Evolutionary conservation across 2,888 invertebrate species (phyloP).

Genomic region (Drosophila subsilvestris): DNA sequence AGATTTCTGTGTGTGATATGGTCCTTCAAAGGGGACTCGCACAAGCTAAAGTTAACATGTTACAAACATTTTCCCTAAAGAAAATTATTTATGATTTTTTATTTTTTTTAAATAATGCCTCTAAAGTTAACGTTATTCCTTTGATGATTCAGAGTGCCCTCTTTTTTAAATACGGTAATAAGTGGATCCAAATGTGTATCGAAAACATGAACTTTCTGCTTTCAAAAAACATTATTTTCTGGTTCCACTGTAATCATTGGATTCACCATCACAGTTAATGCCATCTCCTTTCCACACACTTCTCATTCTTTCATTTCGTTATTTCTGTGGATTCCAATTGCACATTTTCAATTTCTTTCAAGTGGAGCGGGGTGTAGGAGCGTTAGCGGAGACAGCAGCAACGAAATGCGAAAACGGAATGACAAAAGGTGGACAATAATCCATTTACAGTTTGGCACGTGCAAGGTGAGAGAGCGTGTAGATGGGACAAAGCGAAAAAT

Average conservation of each 20-base stretch:
- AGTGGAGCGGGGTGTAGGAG: background rate
- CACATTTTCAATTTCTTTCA: slow-evolving; percentile 38
- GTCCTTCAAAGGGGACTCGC: background rate
- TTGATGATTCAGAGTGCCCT: no score
- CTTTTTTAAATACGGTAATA: no score
- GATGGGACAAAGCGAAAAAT: background rate
- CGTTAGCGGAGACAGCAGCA: slow-evolving; percentile 34
- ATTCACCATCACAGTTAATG: no score
- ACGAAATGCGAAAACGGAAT: slow-evolving; percentile 18
- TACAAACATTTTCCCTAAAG: no score
- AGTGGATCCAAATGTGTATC: background rate
- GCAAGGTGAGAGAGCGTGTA: slow-evolving; percentile 30
- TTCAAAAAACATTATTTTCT: background rate
- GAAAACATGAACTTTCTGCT: no score
- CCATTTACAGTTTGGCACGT: slow-evolving; percentile 66
- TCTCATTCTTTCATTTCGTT: slow-evolving; percentile 4
- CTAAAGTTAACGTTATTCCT: no score
- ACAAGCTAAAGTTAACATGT: background rate
- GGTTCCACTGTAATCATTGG: background rate
- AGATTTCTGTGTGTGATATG: background rate
- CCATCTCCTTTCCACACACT: no score
- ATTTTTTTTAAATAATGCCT: no score
- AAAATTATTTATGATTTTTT: no score
- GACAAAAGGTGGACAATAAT: slow-evolving; percentile 33
- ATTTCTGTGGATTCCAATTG: slow-evolving; percentile 24